phyloP scores from a whole-genome alignment of 1,140 invertebrate species.

The Drosophila pruinosa region DNA sequence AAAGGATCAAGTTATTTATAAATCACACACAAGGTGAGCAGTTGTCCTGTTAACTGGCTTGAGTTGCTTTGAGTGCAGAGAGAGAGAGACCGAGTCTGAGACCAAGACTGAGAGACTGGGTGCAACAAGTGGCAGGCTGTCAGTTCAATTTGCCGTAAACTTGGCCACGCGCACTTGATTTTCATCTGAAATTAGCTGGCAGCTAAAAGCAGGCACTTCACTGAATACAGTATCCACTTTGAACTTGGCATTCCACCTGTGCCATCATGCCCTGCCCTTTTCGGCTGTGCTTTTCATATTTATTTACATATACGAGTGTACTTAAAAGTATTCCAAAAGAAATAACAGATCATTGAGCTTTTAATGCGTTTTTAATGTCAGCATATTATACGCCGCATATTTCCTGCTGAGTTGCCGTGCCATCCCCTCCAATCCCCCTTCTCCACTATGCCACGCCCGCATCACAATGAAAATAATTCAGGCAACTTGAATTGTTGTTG shows the following conservation, averaged over 20 bases:
- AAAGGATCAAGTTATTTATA: constrained; percentile 75
- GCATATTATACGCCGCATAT: constrained; percentile 50
- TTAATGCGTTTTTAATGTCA: constrained; percentile 77
- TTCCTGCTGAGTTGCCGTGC: constrained; percentile 49
- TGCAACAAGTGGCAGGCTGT: constrained; percentile 69
- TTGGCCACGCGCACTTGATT: constrained; percentile 22
- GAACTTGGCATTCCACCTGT: background rate
- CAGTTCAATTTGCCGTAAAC: constrained; percentile 64
- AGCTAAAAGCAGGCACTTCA: constrained; percentile 11
- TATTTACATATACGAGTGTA: background rate
- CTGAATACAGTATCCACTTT: constrained; percentile 5
- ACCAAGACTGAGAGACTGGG: background rate
- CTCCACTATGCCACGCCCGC: background rate
- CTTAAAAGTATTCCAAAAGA: constrained; percentile 35
- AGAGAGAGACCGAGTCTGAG: background rate
- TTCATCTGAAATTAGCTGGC: constrained; percentile 29
- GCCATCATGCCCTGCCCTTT: background rate
- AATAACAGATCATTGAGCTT: constrained; percentile 76
- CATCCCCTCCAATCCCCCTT: background rate
- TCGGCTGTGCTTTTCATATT: background rate
- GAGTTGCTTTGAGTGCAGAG: background rate
- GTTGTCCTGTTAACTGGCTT: constrained; percentile 1
- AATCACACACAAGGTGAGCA: background rate
- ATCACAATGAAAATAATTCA: constrained; percentile 48
- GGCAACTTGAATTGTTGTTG: no score